Evolutionary conservation across 2,113 vertebrate genomes (phyloP).

Genomic region (Silurus asotus): DNA sequence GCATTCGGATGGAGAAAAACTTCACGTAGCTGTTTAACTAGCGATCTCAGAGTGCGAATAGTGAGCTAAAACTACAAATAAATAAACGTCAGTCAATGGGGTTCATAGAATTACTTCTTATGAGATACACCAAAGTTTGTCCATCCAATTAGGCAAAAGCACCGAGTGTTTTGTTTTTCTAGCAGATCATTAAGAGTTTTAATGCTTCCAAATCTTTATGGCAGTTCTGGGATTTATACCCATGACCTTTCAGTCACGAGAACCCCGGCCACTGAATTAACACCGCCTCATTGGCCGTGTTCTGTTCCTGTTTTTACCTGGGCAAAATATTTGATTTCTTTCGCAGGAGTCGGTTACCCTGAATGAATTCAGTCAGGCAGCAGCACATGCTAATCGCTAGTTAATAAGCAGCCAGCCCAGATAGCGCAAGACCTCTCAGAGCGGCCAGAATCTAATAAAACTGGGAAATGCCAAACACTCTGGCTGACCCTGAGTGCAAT

Average conservation of each 20-base stretch:
- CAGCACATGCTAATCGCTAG: slow-evolving; percentile 32
- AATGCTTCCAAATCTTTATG: background rate
- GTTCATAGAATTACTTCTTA: background rate
- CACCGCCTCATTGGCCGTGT: background rate
- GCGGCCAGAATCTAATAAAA: slow-evolving; percentile 61
- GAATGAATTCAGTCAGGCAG: background rate
- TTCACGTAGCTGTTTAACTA: background rate
- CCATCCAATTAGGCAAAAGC: background rate
- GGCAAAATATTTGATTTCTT: background rate
- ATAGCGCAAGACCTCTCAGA: slow-evolving; percentile 28
- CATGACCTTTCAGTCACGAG: background rate
- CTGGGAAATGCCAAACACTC: slow-evolving; percentile 46
- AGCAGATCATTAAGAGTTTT: background rate
- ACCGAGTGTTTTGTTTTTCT: background rate
- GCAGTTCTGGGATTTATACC: background rate
- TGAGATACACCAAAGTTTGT: background rate
- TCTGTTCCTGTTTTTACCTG: background rate
- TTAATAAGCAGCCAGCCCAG: slow-evolving; percentile 46
- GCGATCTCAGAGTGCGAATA: background rate
- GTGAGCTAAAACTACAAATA: background rate
- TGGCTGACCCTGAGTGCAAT: slow-evolving; percentile 40
- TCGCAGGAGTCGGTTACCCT: background rate
- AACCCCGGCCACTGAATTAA: background rate
- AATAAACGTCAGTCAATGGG: background rate
- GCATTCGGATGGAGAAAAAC: background rate